Evolutionary conservation across 2,113 vertebrate genomes (phyloP), one percentile per base, ranked within the genome.

Genomic region (Tricholaema leucomelas): DNA sequence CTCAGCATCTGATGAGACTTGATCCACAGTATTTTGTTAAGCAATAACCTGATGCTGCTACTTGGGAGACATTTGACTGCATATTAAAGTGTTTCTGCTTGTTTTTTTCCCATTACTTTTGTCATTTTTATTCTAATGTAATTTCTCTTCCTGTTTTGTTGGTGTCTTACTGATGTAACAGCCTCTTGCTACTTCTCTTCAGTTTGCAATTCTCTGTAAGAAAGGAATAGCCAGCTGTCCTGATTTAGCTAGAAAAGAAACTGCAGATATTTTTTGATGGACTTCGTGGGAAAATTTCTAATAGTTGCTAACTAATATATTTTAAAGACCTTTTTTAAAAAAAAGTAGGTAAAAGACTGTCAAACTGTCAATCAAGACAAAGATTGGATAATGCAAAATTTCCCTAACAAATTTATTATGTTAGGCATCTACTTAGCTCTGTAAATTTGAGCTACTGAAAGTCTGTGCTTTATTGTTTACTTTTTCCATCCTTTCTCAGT

Each of bases 201-300:
- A 61, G n/a, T 95, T 94, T 93, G 66, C 65, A 74, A 2, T 90
- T 44, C 40, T 74, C 30, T 88, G n/a, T 90, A 78, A 93, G 73
- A 93, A 95, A 91, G 75, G 42, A 88, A 79, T 82, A 54, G 63
- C 74, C 87, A 91, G 55, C 85, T 94, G 82, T 64, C 75, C 85
- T 58, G 42, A 95, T 96, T 92, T 93, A 96, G 72, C 61, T 70
- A 81, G 86, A 85, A 97, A 94, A 96, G 83, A 93, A 97, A 92
- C 82, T 89, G 75, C 89, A 96, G 55, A 27, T 94, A 94, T 85
- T 95, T 95, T 95, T 96, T 92, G 78, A 81, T 81, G 81, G 71
- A 75, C 74, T 90, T 96, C 91, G 83, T 91, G 85, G 69, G 60
- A 91, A 96, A 94, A 96, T 91, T 66, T 46, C 44, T 76, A 70